Evolutionary conservation across 2,113 vertebrate genomes (phyloP), one percentile per base, ranked within the genome.

Genomic region (Cynoglossus semilaevis): DNA sequence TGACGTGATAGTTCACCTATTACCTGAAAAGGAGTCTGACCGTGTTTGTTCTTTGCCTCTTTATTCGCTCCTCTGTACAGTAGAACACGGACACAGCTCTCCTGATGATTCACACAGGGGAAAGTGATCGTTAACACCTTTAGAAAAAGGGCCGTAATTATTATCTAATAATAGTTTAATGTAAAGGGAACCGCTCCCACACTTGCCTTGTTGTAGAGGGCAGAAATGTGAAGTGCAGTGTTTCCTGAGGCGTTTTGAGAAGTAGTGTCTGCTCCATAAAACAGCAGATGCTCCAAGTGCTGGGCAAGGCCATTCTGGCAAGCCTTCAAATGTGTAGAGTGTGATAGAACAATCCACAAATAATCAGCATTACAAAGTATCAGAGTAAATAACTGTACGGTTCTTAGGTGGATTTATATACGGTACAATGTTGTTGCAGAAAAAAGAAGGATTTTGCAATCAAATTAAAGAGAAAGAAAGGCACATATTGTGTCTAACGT

Each of bases 1-100:
- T 29, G 22, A 29, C 6, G 22, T n/a, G 14, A 35, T 1, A 35
- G 49, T 11, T 16, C 2, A 51, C 1, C 5, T 19, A 19, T 77
- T 66, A 96, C 95, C 94, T 96, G 95, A 81, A 95, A 95, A 2
- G 94, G 92, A 0, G 94, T 95, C 88, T 96, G 94, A 14, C 94
- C 93, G 1, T 90, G 92, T 65, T 94, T 94, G 79, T 96, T 96
- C 86, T 94, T 95, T 12, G 92, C 91, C 15, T 95, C 94, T 71
- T 92, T 96, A 70, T 88, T 93, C 37, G 94, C 89, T 55, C 95
- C 95, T 16, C 95, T 89, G 59, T 96, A 96, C 38, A 96, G 91
- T 45, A 96, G 92, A 70, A 96, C 92, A 4, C 95, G 88, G 36
- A 93, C 84, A 35, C 94, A 94, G 82, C 90, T 95, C 79, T 96